Percentiles rank a stretch among this genome's conserved stretches.
Conservation (phyloP, 2,113 vertebrate genomes). For the Herpailurus yagouaroundi region DNA sequence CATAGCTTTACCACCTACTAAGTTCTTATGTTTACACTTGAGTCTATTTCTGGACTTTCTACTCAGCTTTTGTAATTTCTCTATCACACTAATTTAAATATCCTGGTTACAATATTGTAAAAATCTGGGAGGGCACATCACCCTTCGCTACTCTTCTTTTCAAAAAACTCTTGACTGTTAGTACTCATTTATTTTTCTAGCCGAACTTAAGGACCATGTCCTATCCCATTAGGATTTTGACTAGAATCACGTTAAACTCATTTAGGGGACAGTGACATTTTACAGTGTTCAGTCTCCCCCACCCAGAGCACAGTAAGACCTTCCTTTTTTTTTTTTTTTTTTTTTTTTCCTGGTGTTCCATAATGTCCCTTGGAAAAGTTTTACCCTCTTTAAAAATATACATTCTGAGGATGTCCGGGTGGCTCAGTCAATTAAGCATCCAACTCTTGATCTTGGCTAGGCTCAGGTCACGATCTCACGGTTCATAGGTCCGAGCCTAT, state of each 20-base stretch:
- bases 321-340: neutral
- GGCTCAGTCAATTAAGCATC: too few species aligned
- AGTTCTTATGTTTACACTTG: neutral
- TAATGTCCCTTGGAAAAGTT: neutral
- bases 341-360: neutral
- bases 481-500: too few species aligned
- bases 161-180: neutral
- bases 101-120: neutral
- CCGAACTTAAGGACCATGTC: neutral
- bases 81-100: neutral
- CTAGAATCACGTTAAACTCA: neutral
- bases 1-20: neutral
- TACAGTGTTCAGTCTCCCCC: neutral
- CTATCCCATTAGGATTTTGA: neutral
- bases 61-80: neutral
- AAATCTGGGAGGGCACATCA: neutral
- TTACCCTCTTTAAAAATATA: neutral
- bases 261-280: neutral
- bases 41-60: neutral
- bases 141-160: neutral
- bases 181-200: slow-evolving; percentile 39
- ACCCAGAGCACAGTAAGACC: neutral
- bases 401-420: neutral
- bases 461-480: too few species aligned
- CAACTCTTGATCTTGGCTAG: too few species aligned